Conservation (phyloP, 2,888 invertebrate genomes). For the Agapostemon virescens region DNA sequence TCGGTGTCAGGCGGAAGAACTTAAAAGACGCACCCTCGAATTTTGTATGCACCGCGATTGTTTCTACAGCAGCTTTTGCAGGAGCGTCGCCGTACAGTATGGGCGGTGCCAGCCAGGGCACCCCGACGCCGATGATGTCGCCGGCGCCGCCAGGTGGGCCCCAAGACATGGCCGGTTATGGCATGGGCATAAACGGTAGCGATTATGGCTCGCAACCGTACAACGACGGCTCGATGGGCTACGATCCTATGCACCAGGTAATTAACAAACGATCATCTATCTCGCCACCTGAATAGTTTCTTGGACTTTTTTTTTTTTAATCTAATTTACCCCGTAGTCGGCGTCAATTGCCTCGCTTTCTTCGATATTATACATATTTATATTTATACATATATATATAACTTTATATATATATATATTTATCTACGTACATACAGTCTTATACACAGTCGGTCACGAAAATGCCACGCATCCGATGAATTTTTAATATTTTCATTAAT, state of each 20-base stretch:
- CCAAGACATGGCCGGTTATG: constrained; percentile 96
- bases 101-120: constrained; percentile 92
- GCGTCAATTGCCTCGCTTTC: constrained; percentile 58
- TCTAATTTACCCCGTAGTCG: constrained; percentile 39
- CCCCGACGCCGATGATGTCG: constrained; percentile 97
- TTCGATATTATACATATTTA: constrained; percentile 17
- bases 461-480: not conserved
- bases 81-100: constrained; percentile 93
- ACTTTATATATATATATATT: too few relatives aligned
- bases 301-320: not conserved
- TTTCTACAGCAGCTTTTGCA: constrained; percentile 82
- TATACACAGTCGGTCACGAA: not conserved
- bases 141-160: constrained; percentile 89
- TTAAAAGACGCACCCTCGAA: constrained; percentile 74
- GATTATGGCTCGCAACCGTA: constrained; percentile 90
- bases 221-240: constrained; percentile 94
- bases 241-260: constrained; percentile 96
- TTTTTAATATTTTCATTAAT: not conserved
- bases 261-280: constrained; percentile 55
- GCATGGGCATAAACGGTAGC: constrained; percentile 94
- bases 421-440: not conserved
- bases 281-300: constrained; percentile 12
- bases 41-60: constrained; percentile 80
- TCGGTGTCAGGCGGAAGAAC: constrained; percentile 59
- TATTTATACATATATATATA: too few relatives aligned